Evolutionary conservation across 1,140 invertebrate species (phyloP).

Genomic region (Parasteatoda tepidariorum): DNA sequence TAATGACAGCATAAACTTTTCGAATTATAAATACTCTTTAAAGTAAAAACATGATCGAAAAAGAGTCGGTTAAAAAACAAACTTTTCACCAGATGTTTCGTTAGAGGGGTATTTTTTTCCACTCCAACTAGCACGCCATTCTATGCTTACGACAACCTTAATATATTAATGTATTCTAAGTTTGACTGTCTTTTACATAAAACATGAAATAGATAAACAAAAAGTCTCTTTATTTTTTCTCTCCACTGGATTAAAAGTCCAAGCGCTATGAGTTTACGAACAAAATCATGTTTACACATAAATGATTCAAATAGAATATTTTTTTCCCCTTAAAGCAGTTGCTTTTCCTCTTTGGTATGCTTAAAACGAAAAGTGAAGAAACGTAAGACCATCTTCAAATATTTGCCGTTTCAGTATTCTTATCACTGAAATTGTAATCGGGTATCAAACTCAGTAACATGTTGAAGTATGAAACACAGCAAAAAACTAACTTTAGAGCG

Average conservation of each 20-base stretch:
- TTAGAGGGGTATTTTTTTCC: not conserved
- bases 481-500: too few relatives aligned
- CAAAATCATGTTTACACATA: conserved; percentile 50
- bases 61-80: not conserved
- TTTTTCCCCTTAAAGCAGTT: not conserved
- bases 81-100: not conserved
- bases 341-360: not conserved
- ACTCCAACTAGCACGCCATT: not conserved
- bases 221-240: conserved; percentile 17
- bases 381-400: not conserved
- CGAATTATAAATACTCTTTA: not conserved
- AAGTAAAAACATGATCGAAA: not conserved
- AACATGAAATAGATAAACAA: conserved; percentile 43
- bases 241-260: conserved; percentile 19
- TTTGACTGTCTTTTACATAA: conserved; percentile 53
- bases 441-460: too few relatives aligned
- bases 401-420: conserved; percentile 20
- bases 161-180: conserved; percentile 51
- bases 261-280: conserved; percentile 30
- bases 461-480: too few relatives aligned
- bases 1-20: not conserved
- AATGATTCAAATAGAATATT: conserved; percentile 26
- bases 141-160: not conserved
- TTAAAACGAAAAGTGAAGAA: not conserved
- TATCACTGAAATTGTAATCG: not conserved